These are phyloP conservation scores for Aethes cnicana DNA, from an alignment of 2,888 invertebrate species.

Conservation along the genomic window DNA sequence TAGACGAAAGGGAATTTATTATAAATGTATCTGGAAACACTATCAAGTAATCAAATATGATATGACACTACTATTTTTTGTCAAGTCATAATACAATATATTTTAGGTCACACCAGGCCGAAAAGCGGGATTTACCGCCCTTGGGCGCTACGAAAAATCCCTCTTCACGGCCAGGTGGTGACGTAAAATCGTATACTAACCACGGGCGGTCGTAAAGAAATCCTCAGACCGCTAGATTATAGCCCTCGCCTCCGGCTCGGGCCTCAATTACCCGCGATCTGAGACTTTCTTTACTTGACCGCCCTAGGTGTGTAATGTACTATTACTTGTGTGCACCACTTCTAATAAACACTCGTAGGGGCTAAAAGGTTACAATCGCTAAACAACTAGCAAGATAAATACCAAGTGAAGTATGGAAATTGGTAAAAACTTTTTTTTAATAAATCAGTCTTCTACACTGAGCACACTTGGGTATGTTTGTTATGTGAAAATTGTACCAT, in stretches of 20 bases:
- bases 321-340: constrained; percentile 56
- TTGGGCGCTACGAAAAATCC: too few species aligned
- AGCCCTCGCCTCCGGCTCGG: too few species aligned
- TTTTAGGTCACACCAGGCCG: too few species aligned
- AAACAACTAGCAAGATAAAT: constrained; percentile 40
- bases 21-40: constrained; percentile 61
- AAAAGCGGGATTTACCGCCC: too few species aligned
- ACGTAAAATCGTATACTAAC: too few species aligned
- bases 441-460: constrained; percentile 78
- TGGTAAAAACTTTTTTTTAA: constrained; percentile 51
- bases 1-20: constrained; percentile 62
- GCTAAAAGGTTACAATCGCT: constrained; percentile 41
- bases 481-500: constrained; percentile 12
- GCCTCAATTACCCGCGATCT: too few species aligned
- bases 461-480: constrained; percentile 56
- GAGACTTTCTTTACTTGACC: too few species aligned
- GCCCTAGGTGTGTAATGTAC: too few species aligned
- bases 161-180: too few species aligned
- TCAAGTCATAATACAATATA: constrained; percentile 34
- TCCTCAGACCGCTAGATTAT: too few species aligned
- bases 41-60: too few species aligned
- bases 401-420: constrained; percentile 50
- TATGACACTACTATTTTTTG: constrained; percentile 42
- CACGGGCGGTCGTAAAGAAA: too few species aligned
- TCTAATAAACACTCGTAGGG: constrained; percentile 44